Evolutionary conservation across 2,888 invertebrate genomes (phyloP).

Genomic region (Drosophila fungiperda): DNA sequence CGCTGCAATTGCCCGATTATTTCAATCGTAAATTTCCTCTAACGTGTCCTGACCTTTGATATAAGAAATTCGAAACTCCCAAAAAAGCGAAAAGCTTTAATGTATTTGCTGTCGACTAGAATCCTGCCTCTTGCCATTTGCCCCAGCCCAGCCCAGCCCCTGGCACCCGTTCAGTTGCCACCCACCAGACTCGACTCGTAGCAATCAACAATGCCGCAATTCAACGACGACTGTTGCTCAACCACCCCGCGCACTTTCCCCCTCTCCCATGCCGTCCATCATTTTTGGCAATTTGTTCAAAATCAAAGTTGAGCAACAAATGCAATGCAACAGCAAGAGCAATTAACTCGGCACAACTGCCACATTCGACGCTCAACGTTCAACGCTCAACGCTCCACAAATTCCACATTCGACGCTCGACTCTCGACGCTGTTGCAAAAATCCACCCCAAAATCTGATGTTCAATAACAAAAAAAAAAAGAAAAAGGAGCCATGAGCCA

Average conservation of each 20-base stretch:
- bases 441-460: slow-evolving; percentile 69
- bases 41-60: slow-evolving; percentile 72
- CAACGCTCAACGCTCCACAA: slow-evolving; percentile 41
- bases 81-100: slow-evolving; percentile 40
- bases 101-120: slow-evolving; percentile 42
- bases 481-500: slow-evolving; percentile 72
- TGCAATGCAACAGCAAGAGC: slow-evolving; percentile 79
- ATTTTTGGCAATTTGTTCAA: slow-evolving; percentile 76
- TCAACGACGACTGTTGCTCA: slow-evolving; percentile 72
- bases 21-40: slow-evolving; percentile 51
- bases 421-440: slow-evolving; percentile 65
- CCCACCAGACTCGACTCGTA: slow-evolving; percentile 21
- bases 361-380: slow-evolving; percentile 55
- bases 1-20: slow-evolving; percentile 5
- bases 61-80: slow-evolving; percentile 52
- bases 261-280: slow-evolving; percentile 24
- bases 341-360: slow-evolving; percentile 78
- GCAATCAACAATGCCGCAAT: slow-evolving; percentile 66
- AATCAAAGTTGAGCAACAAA: slow-evolving; percentile 77
- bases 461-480: slow-evolving; percentile 55
- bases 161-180: background rate
- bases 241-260: slow-evolving; percentile 26
- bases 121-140: background rate
- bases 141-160: background rate
- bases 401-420: slow-evolving; percentile 56